Conservation (phyloP, 2,888 invertebrate species). For the Calameuta pallipes region DNA sequence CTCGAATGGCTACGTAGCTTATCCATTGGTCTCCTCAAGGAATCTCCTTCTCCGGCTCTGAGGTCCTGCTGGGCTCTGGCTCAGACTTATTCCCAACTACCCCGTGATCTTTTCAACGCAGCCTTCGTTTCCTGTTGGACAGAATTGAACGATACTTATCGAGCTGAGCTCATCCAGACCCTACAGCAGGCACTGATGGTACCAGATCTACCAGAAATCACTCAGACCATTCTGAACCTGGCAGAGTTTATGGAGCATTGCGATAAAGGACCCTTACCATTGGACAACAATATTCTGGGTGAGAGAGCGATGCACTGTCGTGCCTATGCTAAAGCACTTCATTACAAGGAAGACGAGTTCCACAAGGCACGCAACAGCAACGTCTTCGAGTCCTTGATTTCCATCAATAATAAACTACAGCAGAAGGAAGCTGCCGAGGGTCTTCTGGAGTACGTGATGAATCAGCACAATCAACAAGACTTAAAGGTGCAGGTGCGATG, state of each 20-base stretch:
- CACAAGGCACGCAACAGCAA: conserved; percentile 83
- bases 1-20: conserved; percentile 94
- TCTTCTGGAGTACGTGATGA: conserved; percentile 88
- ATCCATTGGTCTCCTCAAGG: conserved; percentile 92
- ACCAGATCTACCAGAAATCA: conserved; percentile 94
- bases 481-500: conserved; percentile 85
- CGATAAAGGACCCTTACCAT: conserved; percentile 93
- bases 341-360: conserved; percentile 95
- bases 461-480: conserved; percentile 73
- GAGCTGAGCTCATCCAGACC: conserved; percentile 86
- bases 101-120: conserved; percentile 96
- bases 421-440: conserved; percentile 99
- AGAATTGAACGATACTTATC: conserved; percentile 84
- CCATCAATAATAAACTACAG: conserved; percentile 97
- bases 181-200: conserved; percentile 91
- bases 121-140: conserved; percentile 99
- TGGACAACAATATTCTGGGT: conserved; percentile 88
- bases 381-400: conserved; percentile 93
- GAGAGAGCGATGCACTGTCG: conserved; percentile 95
- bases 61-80: conserved; percentile 92
- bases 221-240: conserved; percentile 94
- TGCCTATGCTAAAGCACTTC: conserved; percentile 84
- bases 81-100: conserved; percentile 94
- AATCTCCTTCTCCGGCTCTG: conserved; percentile 94
- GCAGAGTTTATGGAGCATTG: conserved; percentile 99